A percentile compares a stretch with the other conserved stretches of the same genome.
These are phyloP conservation scores for Caenorhabditis becei DNA, from an alignment of 2,888 invertebrate genomes.

Conservation along the genomic window DNA sequence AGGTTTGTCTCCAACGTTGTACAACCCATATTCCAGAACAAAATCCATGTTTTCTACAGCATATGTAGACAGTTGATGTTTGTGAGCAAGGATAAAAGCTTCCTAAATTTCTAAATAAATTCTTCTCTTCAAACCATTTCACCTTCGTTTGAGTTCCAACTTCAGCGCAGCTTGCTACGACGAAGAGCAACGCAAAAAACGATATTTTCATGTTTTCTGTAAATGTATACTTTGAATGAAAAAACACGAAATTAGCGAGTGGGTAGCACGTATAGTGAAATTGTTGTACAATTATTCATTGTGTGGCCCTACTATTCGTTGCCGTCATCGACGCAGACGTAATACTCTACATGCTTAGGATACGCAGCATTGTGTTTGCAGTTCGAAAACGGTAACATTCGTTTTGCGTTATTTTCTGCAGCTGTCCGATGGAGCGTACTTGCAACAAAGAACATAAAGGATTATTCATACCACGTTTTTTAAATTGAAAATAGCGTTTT, in stretches of 20 bases:
- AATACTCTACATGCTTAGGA: constrained; percentile 39
- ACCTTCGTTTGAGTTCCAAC: constrained; percentile 52
- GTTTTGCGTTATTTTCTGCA: constrained; percentile 6
- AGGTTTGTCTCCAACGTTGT: constrained; percentile 89
- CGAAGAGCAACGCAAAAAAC: constrained; percentile 30
- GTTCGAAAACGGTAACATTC: constrained; percentile 66
- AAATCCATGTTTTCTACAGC: constrained; percentile 97
- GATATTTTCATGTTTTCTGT: constrained; percentile 36
- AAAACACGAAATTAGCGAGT: too few species aligned
- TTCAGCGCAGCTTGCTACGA: constrained; percentile 19
- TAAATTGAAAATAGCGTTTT: too few species aligned
- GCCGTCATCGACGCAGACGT: constrained; percentile 10
- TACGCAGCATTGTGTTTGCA: constrained; percentile 64
- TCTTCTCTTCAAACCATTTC: neutral
- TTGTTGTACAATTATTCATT: too few species aligned
- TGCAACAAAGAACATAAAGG: neutral
- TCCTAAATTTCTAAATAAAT: constrained; percentile 48
- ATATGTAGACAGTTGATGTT: constrained; percentile 95
- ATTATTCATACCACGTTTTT: neutral
- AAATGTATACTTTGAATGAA: too few species aligned
- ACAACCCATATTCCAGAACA: constrained; percentile 93
- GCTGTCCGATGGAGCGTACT: constrained; percentile 42
- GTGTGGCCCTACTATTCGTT: neutral
- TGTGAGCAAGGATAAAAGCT: constrained; percentile 91
- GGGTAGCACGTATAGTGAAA: too few species aligned